phyloP scores from a whole-genome alignment of 2,113 vertebrate genomes.

The Periophthalmodon schlosseri region DNA sequence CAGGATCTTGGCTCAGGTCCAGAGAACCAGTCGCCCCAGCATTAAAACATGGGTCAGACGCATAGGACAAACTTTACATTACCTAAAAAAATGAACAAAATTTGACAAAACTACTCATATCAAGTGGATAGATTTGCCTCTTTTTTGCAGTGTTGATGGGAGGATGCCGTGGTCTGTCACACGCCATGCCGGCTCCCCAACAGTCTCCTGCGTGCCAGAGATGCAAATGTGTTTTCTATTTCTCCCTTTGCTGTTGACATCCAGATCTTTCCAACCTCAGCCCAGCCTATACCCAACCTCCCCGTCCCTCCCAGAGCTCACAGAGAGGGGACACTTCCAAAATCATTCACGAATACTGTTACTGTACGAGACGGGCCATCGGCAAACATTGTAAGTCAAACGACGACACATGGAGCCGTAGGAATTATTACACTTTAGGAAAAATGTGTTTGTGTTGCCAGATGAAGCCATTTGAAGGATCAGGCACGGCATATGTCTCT shows the following conservation, averaged over 20 bases:
- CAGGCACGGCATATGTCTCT: constrained; percentile 1
- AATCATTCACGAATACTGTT: constrained; percentile 29
- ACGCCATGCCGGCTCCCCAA: constrained; percentile 78
- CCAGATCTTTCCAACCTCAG: constrained; percentile 83
- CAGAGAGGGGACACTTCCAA: constrained; percentile 44
- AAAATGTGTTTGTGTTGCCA: constrained; percentile 40
- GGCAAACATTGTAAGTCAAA: constrained; percentile 46
- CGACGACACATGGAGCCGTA: constrained; percentile 48
- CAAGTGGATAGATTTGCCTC: neutral
- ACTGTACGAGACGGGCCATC: constrained; percentile 33
- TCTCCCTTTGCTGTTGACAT: constrained; percentile 80
- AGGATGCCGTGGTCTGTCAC: constrained; percentile 58
- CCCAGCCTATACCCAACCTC: constrained; percentile 20
- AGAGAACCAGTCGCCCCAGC: too few relatives aligned
- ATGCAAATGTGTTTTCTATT: constrained; percentile 86
- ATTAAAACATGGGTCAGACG: too few relatives aligned
- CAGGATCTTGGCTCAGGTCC: too few relatives aligned
- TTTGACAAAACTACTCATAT: neutral
- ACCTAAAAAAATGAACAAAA: too few relatives aligned
- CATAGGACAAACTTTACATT: too few relatives aligned
- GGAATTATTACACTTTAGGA: constrained; percentile 34
- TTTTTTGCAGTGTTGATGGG: neutral
- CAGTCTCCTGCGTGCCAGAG: constrained; percentile 68
- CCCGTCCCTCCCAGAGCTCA: constrained; percentile 24
- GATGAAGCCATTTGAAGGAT: constrained; percentile 17